A percentile compares a stretch with the other conserved stretches of the same genome.
phyloP scores from a whole-genome alignment of 2,113 vertebrate species.

The Pelvicachromis taeniatus region DNA sequence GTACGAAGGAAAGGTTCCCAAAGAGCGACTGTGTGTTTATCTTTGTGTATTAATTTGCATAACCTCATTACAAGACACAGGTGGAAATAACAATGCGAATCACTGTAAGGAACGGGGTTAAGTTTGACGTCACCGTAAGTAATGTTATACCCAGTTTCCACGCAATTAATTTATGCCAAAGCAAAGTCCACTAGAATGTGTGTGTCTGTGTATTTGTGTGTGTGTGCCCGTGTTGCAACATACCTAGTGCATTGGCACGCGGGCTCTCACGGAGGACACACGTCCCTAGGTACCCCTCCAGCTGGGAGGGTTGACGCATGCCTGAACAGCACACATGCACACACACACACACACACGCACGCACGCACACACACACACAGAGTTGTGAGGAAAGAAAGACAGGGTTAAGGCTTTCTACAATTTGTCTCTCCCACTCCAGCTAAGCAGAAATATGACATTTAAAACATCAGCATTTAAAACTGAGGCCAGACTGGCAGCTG shows the following conservation, averaged over 20 bases:
- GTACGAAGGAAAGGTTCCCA: not conserved
- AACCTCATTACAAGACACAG: not conserved
- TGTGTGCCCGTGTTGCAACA: conserved; percentile 49
- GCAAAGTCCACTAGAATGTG: not conserved
- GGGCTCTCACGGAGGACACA: conserved; percentile 81
- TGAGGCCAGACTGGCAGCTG: conserved; percentile 3
- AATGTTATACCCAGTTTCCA: not conserved
- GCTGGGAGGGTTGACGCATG: conserved; percentile 79
- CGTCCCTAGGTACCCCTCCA: conserved; percentile 80
- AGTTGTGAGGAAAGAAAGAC: conserved; percentile 47
- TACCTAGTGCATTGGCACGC: conserved; percentile 79
- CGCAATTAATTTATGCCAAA: not conserved
- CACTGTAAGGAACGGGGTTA: not conserved
- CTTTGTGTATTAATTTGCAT: not conserved
- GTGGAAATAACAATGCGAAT: not conserved
- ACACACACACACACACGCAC: not conserved
- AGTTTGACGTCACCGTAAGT: not conserved
- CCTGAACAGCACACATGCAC: conserved; percentile 59
- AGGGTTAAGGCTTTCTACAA: conserved; percentile 37
- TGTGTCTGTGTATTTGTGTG: not conserved
- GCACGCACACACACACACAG: conserved; percentile 39
- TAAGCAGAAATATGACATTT: conserved; percentile 26
- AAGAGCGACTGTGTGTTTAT: not conserved
- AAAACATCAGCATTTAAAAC: conserved; percentile 3
- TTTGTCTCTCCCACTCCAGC: conserved; percentile 24